Conservation (phyloP, 2,888 invertebrate species). For the Nycteola revayana region DNA sequence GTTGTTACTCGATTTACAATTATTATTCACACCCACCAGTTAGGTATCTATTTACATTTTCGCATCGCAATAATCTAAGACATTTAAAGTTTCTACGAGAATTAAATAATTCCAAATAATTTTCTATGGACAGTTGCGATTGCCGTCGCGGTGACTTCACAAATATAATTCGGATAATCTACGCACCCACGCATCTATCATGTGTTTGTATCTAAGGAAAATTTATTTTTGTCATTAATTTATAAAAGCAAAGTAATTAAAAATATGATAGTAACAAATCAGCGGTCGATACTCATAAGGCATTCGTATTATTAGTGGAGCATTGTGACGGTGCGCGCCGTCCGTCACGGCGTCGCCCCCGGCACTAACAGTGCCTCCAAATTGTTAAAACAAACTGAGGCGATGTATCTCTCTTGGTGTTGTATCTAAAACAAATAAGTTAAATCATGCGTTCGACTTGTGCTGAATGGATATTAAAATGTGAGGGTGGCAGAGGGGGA, state of each 20-base stretch:
- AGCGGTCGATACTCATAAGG: conserved; percentile 39
- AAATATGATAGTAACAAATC: conserved; percentile 42
- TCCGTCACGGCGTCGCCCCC: conserved; percentile 43
- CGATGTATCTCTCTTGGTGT: conserved; percentile 61
- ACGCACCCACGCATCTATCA: conserved; percentile 4
- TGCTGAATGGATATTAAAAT: conserved; percentile 55
- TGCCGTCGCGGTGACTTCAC: neutral
- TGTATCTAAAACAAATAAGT: conserved; percentile 69
- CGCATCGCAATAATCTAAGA: neutral
- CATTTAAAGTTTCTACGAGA: conserved; percentile 2
- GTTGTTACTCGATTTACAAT: conserved; percentile 17
- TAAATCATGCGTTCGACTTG: conserved; percentile 58
- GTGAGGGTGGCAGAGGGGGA: conserved; percentile 41
- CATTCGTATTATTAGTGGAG: conserved; percentile 39
- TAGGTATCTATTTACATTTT: conserved; percentile 20
- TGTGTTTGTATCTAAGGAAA: conserved; percentile 14
- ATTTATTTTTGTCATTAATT: conserved; percentile 23
- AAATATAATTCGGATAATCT: conserved; percentile 2
- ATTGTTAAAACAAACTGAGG: conserved; percentile 55
- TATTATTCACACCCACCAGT: conserved; percentile 18
- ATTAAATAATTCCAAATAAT: conserved; percentile 4
- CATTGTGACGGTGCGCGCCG: conserved; percentile 36
- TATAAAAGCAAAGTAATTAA: conserved; percentile 41
- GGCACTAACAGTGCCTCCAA: conserved; percentile 47
- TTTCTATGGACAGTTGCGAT: neutral